Evolutionary conservation across 2,888 invertebrate species (phyloP).

Genomic region (Stictocephala bisonia): DNA sequence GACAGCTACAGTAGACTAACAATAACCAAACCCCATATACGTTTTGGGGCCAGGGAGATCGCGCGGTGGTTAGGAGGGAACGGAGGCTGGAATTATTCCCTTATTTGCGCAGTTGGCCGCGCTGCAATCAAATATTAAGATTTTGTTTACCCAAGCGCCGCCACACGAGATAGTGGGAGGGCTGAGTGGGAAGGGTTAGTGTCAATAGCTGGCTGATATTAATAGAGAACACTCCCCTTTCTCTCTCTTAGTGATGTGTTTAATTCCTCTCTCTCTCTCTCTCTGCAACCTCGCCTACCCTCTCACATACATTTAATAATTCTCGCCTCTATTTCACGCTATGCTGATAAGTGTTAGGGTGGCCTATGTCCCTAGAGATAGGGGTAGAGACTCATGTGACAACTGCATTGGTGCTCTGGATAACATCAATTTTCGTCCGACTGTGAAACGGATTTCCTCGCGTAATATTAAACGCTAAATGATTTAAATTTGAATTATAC

Average conservation of each 20-base stretch:
- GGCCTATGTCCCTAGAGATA: too few species aligned
- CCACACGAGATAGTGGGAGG: background rate
- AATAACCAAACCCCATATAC: too few species aligned
- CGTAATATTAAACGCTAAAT: too few species aligned
- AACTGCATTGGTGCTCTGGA: too few species aligned
- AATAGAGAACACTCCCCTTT: conserved; percentile 13
- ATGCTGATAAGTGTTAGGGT: conserved; percentile 38
- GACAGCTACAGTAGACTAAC: too few species aligned
- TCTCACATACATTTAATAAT: conserved; percentile 30
- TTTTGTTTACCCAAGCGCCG: conserved; percentile 26
- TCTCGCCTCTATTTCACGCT: conserved; percentile 37
- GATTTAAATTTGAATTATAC: too few species aligned
- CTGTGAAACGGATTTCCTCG: too few species aligned
- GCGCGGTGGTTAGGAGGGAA: too few species aligned
- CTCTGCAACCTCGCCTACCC: background rate
- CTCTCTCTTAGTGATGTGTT: background rate
- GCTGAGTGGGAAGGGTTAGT: background rate
- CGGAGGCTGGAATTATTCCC: conserved; percentile 12
- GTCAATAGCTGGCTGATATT: conserved; percentile 31
- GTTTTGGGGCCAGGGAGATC: too few species aligned
- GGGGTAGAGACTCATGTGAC: too few species aligned
- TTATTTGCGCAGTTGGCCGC: conserved; percentile 40
- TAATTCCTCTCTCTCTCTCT: background rate
- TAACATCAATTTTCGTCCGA: too few species aligned
- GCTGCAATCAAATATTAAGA: conserved; percentile 41